phyloP scores from a whole-genome alignment of 2,888 invertebrate species.

The Neria commutata region DNA sequence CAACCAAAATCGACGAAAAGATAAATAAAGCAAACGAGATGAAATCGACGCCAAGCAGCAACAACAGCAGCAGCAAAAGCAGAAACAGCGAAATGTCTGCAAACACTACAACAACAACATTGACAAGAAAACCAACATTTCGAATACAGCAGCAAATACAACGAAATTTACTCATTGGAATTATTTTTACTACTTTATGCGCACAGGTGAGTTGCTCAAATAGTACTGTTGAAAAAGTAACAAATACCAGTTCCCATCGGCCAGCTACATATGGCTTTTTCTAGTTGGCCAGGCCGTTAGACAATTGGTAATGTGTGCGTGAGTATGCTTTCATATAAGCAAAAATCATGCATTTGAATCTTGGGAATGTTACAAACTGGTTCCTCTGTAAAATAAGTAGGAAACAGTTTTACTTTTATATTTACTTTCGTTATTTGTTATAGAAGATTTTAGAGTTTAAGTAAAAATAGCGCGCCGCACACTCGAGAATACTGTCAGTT shows the following conservation, averaged over 20 bases:
- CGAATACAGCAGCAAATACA: slow-evolving; percentile 3
- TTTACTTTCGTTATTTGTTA: background rate
- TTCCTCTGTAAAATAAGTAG: background rate
- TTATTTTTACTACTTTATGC: background rate
- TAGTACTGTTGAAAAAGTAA: background rate
- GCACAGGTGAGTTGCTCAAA: background rate
- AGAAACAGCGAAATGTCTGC: background rate
- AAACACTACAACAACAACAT: background rate
- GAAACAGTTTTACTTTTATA: background rate
- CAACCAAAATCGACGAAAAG: background rate
- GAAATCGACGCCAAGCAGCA: background rate
- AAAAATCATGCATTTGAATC: background rate
- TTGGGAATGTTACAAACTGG: background rate
- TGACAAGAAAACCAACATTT: background rate
- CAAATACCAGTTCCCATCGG: background rate
- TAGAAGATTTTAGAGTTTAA: too few relatives aligned
- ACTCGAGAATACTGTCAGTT: too few relatives aligned
- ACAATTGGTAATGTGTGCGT: too few relatives aligned
- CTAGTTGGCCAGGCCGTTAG: too few relatives aligned
- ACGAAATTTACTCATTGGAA: slow-evolving; percentile 2
- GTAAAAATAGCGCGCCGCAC: too few relatives aligned
- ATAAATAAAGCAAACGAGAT: background rate
- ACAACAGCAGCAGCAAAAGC: background rate
- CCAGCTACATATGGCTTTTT: too few relatives aligned
- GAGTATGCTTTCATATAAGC: background rate